A percentile compares a stretch with the other conserved stretches of the same genome.
Conservation (phyloP, 2,888 invertebrate species). For the Pardosa pseudoannulata region DNA sequence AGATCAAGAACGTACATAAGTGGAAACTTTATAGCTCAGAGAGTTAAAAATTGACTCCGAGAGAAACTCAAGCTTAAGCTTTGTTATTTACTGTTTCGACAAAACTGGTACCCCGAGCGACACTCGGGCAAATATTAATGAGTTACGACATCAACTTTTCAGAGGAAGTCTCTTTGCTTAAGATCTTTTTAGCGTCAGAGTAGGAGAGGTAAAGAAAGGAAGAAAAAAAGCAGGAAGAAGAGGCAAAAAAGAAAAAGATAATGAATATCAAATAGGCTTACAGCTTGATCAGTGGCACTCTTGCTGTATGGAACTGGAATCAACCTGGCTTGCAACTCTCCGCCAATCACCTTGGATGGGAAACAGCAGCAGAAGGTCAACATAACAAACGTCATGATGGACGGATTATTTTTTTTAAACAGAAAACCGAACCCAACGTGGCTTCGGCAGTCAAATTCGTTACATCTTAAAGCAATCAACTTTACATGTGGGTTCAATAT, state of each 20-base stretch:
- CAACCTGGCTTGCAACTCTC: constrained; percentile 99
- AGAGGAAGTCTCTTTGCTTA: too few relatives aligned
- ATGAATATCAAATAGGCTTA: constrained; percentile 83
- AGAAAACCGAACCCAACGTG: not conserved
- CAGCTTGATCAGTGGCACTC: constrained; percentile 99
- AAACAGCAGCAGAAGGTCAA: constrained; percentile 83
- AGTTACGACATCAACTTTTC: too few relatives aligned
- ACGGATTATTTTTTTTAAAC: constrained; percentile 1
- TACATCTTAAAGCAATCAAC: constrained; percentile 9
- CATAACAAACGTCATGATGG: too few relatives aligned
- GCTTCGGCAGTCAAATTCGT: not conserved
- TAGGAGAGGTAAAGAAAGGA: not conserved
- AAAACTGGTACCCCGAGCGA: too few relatives aligned
- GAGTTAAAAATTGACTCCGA: too few relatives aligned
- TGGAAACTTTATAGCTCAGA: too few relatives aligned
- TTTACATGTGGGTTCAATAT: too few relatives aligned
- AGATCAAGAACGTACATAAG: too few relatives aligned
- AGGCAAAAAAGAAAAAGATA: constrained; percentile 77
- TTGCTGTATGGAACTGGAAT: constrained; percentile 99
- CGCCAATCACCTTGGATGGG: constrained; percentile 99
- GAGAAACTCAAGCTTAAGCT: too few relatives aligned
- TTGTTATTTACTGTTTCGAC: too few relatives aligned
- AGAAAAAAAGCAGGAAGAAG: constrained; percentile 75
- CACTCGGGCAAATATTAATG: too few relatives aligned
- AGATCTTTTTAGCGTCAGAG: not conserved